phyloP scores from a whole-genome alignment of 2,113 vertebrate species.

The Pavo muticus region DNA sequence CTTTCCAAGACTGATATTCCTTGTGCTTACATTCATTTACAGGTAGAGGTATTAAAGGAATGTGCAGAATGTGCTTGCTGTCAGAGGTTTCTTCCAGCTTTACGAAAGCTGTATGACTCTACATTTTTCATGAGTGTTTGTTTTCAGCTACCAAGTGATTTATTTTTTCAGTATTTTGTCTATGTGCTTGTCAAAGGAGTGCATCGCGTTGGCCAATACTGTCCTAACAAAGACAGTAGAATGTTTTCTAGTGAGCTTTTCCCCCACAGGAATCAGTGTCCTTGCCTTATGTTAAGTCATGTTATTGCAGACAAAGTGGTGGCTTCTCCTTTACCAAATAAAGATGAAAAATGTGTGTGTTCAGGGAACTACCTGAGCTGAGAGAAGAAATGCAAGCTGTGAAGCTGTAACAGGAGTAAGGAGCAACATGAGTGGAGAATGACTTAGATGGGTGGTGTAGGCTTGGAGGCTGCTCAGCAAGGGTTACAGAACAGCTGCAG shows the following conservation, averaged over 20 bases:
- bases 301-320: background rate
- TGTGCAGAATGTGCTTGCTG: fast-evolving
- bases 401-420: background rate
- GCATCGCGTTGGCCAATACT: background rate
- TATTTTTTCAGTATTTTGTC: background rate
- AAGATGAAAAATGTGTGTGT: background rate
- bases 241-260: background rate
- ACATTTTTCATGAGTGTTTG: background rate
- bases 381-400: background rate
- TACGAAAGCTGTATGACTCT: background rate
- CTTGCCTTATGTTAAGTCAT: background rate
- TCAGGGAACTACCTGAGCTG: fast-evolving
- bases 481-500: background rate
- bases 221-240: background rate
- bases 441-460: background rate
- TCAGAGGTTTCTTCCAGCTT: background rate
- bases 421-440: background rate
- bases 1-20: background rate
- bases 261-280: background rate
- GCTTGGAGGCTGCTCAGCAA: background rate
- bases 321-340: background rate
- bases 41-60: background rate
- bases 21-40: background rate
- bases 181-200: background rate
- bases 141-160: background rate